Percentiles rank a stretch among this genome's conserved stretches.
phyloP scores from a whole-genome alignment of 2,888 invertebrate species.

The Aphidius colemani region DNA sequence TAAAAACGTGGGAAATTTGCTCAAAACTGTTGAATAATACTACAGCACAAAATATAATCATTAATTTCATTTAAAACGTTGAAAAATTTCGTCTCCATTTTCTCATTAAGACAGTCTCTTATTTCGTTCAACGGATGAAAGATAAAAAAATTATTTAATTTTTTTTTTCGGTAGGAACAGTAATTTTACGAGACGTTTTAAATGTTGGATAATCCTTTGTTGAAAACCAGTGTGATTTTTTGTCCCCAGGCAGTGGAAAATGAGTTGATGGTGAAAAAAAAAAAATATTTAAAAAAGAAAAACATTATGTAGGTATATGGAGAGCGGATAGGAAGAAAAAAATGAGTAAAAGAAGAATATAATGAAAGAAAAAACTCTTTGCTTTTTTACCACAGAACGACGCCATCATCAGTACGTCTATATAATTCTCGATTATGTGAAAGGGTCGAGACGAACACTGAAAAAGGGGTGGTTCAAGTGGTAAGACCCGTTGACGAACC shows the following conservation, averaged over 20 bases:
- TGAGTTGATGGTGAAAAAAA: slow-evolving; percentile 17
- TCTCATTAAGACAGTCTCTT: no score
- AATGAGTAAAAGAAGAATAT: slow-evolving; percentile 13
- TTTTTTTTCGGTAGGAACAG: not conserved
- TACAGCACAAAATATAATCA: no score
- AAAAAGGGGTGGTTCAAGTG: slow-evolving; percentile 25
- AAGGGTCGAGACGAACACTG: slow-evolving; percentile 23
- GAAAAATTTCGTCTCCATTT: not conserved
- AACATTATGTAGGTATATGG: slow-evolving; percentile 12
- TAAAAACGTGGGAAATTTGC: no score
- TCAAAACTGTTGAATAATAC: no score
- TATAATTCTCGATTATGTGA: slow-evolving; percentile 26
- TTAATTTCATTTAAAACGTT: no score
- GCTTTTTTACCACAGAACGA: slow-evolving; percentile 19
- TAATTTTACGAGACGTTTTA: slow-evolving; percentile 23
- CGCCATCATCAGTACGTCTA: slow-evolving; percentile 19
- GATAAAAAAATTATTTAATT: not conserved
- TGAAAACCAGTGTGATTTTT: slow-evolving; percentile 21
- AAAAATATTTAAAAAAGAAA: slow-evolving; percentile 1
- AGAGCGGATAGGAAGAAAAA: slow-evolving; percentile 11
- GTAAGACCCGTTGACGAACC: slow-evolving; percentile 19
- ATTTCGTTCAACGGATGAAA: not conserved
- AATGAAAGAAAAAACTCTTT: slow-evolving; percentile 35
- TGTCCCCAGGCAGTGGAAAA: slow-evolving; percentile 21
- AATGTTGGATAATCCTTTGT: slow-evolving; percentile 23